These are phyloP conservation scores for Pomacea maculata DNA, from an alignment of 1,140 invertebrate species.

Conservation along the genomic window DNA sequence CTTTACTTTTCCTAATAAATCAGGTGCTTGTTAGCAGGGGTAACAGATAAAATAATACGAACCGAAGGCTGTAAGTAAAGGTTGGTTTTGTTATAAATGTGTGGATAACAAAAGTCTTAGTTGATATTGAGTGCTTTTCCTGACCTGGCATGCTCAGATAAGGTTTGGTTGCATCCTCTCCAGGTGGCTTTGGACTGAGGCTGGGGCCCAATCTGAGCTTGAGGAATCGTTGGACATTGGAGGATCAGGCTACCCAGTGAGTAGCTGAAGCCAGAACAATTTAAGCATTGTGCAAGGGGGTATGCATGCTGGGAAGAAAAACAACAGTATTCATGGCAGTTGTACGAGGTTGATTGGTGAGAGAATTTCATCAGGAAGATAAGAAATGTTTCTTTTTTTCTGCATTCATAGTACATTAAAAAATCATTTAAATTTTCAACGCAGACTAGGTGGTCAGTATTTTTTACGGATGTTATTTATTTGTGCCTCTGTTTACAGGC, in stretches of 20 bases:
- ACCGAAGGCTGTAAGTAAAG: too few relatives aligned
- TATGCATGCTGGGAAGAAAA: background rate
- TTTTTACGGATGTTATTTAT: background rate
- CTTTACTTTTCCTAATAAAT: too few relatives aligned
- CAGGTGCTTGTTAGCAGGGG: too few relatives aligned
- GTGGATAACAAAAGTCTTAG: too few relatives aligned
- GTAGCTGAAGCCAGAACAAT: slow-evolving; percentile 24
- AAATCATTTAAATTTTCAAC: background rate
- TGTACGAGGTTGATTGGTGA: background rate
- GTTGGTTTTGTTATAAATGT: too few relatives aligned
- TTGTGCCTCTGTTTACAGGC: slow-evolving; percentile 71
- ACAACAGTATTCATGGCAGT: background rate
- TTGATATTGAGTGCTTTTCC: too few relatives aligned
- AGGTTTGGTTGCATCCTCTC: slow-evolving; percentile 29
- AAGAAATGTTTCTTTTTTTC: background rate
- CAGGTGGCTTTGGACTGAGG: slow-evolving; percentile 96
- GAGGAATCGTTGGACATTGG: slow-evolving; percentile 94
- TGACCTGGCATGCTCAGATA: too few relatives aligned
- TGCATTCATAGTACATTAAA: background rate
- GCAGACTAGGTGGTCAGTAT: background rate
- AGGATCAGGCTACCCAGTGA: slow-evolving; percentile 74
- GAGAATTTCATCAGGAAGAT: background rate
- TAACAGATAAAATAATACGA: too few relatives aligned
- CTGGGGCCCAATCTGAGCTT: slow-evolving; percentile 81
- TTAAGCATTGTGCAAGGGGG: background rate